Percentiles rank a stretch among this genome's conserved stretches.
Conservation (phyloP, 2,888 invertebrate species). For the Ametastegia equiseti region DNA sequence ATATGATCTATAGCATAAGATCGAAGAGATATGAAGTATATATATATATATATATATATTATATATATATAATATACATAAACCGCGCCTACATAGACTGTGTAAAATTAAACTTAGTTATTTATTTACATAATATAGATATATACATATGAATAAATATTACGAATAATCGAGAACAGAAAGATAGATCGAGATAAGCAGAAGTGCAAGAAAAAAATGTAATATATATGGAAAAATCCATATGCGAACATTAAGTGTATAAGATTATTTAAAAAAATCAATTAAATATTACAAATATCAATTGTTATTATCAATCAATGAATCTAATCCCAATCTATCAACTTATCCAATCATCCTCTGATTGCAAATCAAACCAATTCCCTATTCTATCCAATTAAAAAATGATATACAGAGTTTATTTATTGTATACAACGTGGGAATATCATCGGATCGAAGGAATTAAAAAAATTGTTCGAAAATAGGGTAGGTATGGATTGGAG, state of each 20-base stretch:
- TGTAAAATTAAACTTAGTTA: constrained; percentile 74
- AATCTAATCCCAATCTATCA: background rate
- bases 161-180: constrained; percentile 1
- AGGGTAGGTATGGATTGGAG: too few relatives aligned
- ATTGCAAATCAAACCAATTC: background rate
- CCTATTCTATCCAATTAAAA: background rate
- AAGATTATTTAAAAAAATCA: constrained; percentile 73
- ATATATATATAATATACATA: constrained; percentile 64
- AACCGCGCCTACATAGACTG: constrained; percentile 72
- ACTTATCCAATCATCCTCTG: background rate
- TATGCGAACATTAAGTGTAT: constrained; percentile 52
- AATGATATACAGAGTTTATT: too few relatives aligned
- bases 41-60: constrained; percentile 59
- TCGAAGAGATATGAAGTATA: constrained; percentile 30
- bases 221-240: constrained; percentile 43
- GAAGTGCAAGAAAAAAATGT: constrained; percentile 45
- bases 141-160: constrained; percentile 45
- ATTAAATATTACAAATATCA: constrained; percentile 73
- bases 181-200: constrained; percentile 46
- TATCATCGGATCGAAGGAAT: background rate
- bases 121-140: constrained; percentile 70
- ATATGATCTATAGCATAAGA: background rate
- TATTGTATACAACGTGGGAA: background rate
- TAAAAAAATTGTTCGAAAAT: too few relatives aligned
- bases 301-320: constrained; percentile 48